These are phyloP conservation scores for Cylloceria caligata DNA, from an alignment of 2,888 invertebrate species.

Conservation along the genomic window DNA sequence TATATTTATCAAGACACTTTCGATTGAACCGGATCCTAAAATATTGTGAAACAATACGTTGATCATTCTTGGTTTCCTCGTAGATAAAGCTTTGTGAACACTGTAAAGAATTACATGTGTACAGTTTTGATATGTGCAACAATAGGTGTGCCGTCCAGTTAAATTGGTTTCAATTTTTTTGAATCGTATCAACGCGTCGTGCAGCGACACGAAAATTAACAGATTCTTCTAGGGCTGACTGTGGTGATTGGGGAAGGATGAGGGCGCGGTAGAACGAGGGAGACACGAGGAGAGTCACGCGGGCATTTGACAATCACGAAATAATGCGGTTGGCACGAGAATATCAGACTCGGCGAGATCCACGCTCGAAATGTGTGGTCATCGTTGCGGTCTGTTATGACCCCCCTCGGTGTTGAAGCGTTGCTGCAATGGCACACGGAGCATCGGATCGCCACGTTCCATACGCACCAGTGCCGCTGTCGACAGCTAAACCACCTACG, in stretches of 20 bases:
- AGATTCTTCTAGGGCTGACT: conserved; percentile 27
- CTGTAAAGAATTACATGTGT: no score
- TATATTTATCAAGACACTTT: no score
- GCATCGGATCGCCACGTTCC: conserved; percentile 61
- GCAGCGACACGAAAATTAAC: conserved; percentile 12
- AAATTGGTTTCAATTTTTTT: conserved; percentile 66
- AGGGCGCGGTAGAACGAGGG: conserved; percentile 37
- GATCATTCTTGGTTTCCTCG: no score
- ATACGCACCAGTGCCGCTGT: conserved; percentile 28
- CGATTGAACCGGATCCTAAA: no score
- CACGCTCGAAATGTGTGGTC: conserved; percentile 81
- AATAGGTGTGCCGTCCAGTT: no score
- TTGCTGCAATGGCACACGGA: conserved; percentile 37
- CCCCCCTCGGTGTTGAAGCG: conserved; percentile 66
- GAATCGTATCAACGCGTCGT: conserved; percentile 62
- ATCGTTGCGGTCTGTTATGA: conserved; percentile 80
- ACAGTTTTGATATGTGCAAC: no score
- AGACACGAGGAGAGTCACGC: conserved; percentile 33
- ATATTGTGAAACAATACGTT: no score
- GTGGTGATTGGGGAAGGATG: conserved; percentile 38
- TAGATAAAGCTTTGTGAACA: no score
- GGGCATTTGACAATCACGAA: conserved; percentile 81
- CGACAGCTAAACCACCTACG: conserved; percentile 61
- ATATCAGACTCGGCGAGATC: conserved; percentile 70
- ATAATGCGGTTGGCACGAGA: conserved; percentile 77